Percentiles rank a stretch among this genome's conserved stretches.
Conservation (phyloP, 1,140 invertebrate genomes). For the Ylistrum balloti region DNA sequence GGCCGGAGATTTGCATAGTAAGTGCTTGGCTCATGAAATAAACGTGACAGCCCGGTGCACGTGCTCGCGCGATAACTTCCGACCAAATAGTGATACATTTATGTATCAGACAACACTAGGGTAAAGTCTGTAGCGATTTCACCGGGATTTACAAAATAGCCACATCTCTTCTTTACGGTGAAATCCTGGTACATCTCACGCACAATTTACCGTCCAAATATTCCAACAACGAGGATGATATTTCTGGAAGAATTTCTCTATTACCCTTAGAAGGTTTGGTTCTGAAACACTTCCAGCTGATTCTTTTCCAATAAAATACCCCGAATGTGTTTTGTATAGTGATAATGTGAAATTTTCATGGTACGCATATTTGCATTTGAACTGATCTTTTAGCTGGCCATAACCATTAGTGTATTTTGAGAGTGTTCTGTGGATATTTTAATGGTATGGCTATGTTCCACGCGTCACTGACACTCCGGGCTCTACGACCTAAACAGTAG, state of each 20-base stretch:
- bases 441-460: not conserved
- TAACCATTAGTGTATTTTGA: constrained; percentile 35
- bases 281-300: constrained; percentile 14
- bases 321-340: constrained; percentile 12
- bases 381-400: not conserved
- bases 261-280: constrained; percentile 2
- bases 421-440: not conserved
- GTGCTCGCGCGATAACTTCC: not conserved
- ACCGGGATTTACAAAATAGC: constrained; percentile 2
- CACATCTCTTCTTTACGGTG: not conserved
- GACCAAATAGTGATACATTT: not conserved
- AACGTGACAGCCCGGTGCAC: constrained; percentile 1
- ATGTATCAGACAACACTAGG: not conserved
- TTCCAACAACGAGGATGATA: constrained; percentile 22
- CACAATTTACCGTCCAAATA: not conserved
- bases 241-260: constrained; percentile 13
- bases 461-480: not conserved
- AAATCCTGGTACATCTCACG: not conserved
- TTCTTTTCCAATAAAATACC: constrained; percentile 4
- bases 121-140: constrained; percentile 7
- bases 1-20: not conserved
- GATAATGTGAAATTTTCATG: constrained; percentile 35
- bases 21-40: constrained; percentile 13
- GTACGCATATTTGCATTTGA: constrained; percentile 38
- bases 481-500: not conserved